These are phyloP conservation scores for Eilema depressum DNA, from an alignment of 2,888 invertebrate species.

Conservation along the genomic window DNA sequence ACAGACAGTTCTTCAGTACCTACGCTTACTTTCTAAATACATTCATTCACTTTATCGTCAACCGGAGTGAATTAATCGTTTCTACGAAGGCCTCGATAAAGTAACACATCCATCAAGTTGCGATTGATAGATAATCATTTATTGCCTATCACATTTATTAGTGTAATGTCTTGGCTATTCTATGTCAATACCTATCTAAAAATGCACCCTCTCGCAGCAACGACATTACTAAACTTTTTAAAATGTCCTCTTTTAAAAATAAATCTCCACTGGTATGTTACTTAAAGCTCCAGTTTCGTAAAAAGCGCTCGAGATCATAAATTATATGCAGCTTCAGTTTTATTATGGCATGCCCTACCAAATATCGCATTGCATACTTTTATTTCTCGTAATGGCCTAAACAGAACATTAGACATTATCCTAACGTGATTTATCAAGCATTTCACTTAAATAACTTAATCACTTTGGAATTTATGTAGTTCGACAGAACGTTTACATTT, in stretches of 20 bases:
- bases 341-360: neutral
- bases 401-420: slow-evolving; percentile 21
- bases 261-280: neutral
- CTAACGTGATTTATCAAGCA: slow-evolving; percentile 21
- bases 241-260: neutral
- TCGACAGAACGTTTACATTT: slow-evolving; percentile 19
- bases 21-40: neutral
- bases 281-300: neutral
- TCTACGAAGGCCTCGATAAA: neutral
- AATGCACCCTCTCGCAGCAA: neutral
- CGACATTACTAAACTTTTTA: neutral
- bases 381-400: slow-evolving; percentile 20
- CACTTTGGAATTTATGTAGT: slow-evolving; percentile 9
- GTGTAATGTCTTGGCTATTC: neutral
- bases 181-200: neutral
- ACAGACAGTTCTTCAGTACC: too few relatives aligned
- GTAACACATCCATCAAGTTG: neutral
- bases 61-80: neutral
- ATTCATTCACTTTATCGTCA: neutral
- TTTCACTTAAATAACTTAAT: slow-evolving; percentile 14
- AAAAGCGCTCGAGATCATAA: too few relatives aligned
- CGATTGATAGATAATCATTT: neutral
- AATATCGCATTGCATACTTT: too few relatives aligned
- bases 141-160: neutral
- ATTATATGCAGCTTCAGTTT: too few relatives aligned